Evolutionary conservation across 1,140 invertebrate species (phyloP).

Genomic region (roundworm (Caenorhabditis elegans)): WBcel235 BX284603.4:10040001-10040500

Average conservation of each 20-base stretch:
- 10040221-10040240: too few relatives aligned
- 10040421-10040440: not conserved
- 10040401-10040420: not conserved
- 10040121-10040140: too few relatives aligned
- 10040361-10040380: not conserved
- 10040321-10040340: not conserved
- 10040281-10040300: not conserved
- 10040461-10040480: not conserved
- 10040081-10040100: not conserved
- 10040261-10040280: not conserved
- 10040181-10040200: too few relatives aligned
- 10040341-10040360: not conserved
- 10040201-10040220: not conserved
- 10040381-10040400: not conserved
- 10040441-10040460: not conserved
- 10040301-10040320: not conserved
- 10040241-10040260: not conserved
- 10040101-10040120: too few relatives aligned
- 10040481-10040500: conserved; percentile 6
- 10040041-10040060: not conserved
- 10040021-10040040: not conserved
- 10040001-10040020: not conserved
- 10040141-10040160: too few relatives aligned
- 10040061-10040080: not conserved
- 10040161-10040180: too few relatives aligned